Base-by-base conservation (phyloP, 2,113 vertebrate genomes). In the Globicephala melas region DNA sequence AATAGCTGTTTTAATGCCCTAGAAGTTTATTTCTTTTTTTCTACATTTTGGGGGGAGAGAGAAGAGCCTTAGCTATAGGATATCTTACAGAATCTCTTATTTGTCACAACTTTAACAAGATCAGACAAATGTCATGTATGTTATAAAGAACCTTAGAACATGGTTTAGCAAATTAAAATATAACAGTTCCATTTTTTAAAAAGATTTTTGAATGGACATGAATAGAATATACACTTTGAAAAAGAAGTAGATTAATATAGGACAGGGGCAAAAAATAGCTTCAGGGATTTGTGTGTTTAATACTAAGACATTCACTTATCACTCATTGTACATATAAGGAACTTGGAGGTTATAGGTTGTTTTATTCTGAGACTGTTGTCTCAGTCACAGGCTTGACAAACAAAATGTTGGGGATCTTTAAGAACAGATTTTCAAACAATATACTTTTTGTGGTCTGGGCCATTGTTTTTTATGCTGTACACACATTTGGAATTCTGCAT, bases 31-130 rank as follows among this genome's bases (percentile, higher is more conserved):
- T 82, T 58, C 6, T 82, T 77, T 81, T 36, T 87, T 26, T 82
- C 58, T 84, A 8, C 50, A 63, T 55, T 87, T 82, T 25, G 8
- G n/a, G n/a, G 11, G 11, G 23, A 33, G 0, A 41, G 36, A 38
- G 21, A 8, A 67, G 26, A 86, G 28, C 67, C 15, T 58, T 89
- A 91, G 47, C n/a, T 63, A 10, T 21, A 82, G 50, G 26, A 10
- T 95, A 63, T 85, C 85, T 93, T 94, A 74, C 2, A 76, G 74
- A 94, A 60, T 76, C 44, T 92, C 41, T n/a, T 85, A 55, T 87
- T 89, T 93, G 36, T 82, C 73, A 68, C 12, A n/a, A 33, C 82
- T 82, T 88, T 83, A 77, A 62, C 71, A 82, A 82, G 11, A 47
- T 88, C n/a, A 67, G 25, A 87, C 33, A 85, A 38, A 79, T 47